Base-by-base conservation (phyloP, 2,888 invertebrate genomes). In the Apodemia zela region DNA sequence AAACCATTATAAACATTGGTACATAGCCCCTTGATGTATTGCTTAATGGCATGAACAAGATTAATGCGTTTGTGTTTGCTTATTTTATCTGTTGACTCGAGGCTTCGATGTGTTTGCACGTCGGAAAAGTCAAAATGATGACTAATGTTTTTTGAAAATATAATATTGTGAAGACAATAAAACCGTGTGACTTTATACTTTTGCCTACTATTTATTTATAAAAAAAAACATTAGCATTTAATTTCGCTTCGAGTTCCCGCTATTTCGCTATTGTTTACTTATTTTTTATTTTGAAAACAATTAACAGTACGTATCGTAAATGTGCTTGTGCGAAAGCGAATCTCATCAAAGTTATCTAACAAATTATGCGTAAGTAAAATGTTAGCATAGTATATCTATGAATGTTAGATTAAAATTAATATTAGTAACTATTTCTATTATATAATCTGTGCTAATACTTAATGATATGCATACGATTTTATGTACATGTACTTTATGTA, bases 11-110 rank as follows among this genome's bases (percentile, higher is more conserved):
- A 54, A 54, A 54, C 54, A 54, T 54, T 54, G 25, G 54, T 54
- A 54, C 54, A 54, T 54, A 25, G 25, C 54, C 54, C 54, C 54
- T 11, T 59, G 63, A 63, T 59, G 47, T 59, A 35, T 63, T 18
- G 38, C 38, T 62, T 25, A 58, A n/a, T 21, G 62, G 54, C 54
- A 54, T 62, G 45, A 21, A 57, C 62, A 45, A 45, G 54, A 49
- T 33, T 49, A 54, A 54, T 54, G 29, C 25, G 54, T 54, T 15
- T 25, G 25, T 25, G 29, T 15, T 54, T 54, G 54, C 54, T 57
- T 57, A 57, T 29, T 57, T 29, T 57, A 57, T 57, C 54, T 29
- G 54, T 57, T 57, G 15, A n/a, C 29, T 57, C 15, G 25, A 29
- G 54, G 7, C 54, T 25, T 25, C 6, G 11, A 21, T 4, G 54